Evolutionary conservation across 2,888 invertebrate genomes (phyloP).

Genomic region (Schizotus pectinicornis): DNA sequence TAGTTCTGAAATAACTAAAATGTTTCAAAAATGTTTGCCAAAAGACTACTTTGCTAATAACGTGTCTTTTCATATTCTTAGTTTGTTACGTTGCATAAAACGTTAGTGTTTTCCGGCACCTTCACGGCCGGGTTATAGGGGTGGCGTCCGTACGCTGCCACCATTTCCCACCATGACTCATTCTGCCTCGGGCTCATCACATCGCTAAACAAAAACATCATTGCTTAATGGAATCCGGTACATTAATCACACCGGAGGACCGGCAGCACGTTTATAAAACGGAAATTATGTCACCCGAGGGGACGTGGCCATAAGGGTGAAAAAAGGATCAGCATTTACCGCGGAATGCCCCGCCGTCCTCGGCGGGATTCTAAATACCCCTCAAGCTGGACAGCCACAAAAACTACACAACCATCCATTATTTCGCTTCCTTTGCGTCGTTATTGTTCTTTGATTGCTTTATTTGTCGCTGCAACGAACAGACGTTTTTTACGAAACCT

Average conservation of each 20-base stretch:
- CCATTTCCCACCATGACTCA: slow-evolving; percentile 36
- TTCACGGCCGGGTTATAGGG: not conserved
- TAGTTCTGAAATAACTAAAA: no score
- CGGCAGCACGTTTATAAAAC: slow-evolving; percentile 54
- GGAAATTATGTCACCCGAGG: slow-evolving; percentile 59
- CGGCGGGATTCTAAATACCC: slow-evolving; percentile 31
- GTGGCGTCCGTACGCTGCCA: slow-evolving; percentile 8
- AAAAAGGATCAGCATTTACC: slow-evolving; percentile 47
- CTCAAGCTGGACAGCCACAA: slow-evolving; percentile 33
- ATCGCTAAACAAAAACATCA: slow-evolving; percentile 54
- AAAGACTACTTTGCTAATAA: no score
- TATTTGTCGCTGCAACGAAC: slow-evolving; percentile 29
- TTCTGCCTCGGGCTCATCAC: slow-evolving; percentile 43
- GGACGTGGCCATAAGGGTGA: slow-evolving; percentile 50
- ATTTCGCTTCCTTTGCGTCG: slow-evolving; percentile 27
- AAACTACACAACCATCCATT: slow-evolving; percentile 31
- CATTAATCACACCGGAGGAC: slow-evolving; percentile 55
- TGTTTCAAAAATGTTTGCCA: no score
- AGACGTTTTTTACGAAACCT: slow-evolving; percentile 6
- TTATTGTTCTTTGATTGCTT: slow-evolving; percentile 36
- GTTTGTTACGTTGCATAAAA: no score
- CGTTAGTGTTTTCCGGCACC: no score
- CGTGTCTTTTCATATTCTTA: no score
- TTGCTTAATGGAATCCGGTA: slow-evolving; percentile 57
- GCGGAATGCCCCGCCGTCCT: slow-evolving; percentile 25